Evolutionary conservation across 2,113 vertebrate species (phyloP), one percentile per base, ranked within the genome.

Genomic region (Circaetus gallicus): DNA sequence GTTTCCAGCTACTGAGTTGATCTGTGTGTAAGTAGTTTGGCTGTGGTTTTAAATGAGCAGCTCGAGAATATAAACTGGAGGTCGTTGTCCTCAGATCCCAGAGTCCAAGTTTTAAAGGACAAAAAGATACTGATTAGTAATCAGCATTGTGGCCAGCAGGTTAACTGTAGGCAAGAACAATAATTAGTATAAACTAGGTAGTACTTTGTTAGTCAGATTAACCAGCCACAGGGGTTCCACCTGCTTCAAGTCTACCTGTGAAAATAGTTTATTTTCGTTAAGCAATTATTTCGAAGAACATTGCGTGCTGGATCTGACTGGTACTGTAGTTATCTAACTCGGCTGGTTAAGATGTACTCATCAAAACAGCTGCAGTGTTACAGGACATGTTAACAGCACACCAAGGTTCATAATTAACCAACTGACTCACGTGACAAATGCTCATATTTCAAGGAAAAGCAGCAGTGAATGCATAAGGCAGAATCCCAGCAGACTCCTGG

Each of bases 401-500:
- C 36, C 67, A 7, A 22, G 90, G 86, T 90, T 96, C 90, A 96
- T 88, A 3, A 94, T 94, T 94, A 96, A 94, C 95, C 69, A 22
- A 6, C 67, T 42, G 78, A 4, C 67, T 56, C 82, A 80, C 4
- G 62, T 92, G 95, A 61, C 16, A 11, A 34, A 26, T 10, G 67
- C 61, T 93, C 56, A 1, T 32, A 10, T 85, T 89, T 55, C 84
- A 61, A 59, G 81, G 88, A 28, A 56, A 58, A 95, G 38, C 77
- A 63, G 47, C 67, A 43, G 52, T 6, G 72, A 72, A 11, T 0
- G 10, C 20, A 47, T 9, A 28, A 36, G n/a, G 69, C 82, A 42
- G 73, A 47, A 45, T 26, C 67, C 42, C 49, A 16, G 73, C 67
- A 72, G 67, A 31, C 45, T 49, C 32, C 53, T 28, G 38, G 32